A percentile compares a stretch with the other conserved stretches of the same genome.
Conservation (phyloP, 2,797 vertebrate species). For the Coccyzus lansbergi region DNA sequence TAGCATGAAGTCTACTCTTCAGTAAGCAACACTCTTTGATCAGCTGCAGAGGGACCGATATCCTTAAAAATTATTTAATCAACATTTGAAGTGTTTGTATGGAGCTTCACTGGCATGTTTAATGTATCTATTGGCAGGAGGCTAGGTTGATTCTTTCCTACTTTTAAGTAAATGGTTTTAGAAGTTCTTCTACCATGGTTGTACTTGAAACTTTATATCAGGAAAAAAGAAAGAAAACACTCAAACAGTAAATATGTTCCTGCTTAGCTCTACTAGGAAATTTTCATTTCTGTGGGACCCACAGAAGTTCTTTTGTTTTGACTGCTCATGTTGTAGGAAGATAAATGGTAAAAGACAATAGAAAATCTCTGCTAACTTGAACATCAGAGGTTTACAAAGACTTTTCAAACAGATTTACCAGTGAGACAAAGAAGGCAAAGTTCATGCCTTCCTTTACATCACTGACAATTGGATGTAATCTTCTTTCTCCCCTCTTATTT, state of each 20-base stretch:
- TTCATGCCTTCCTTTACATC: neutral
- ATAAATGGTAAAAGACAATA: neutral
- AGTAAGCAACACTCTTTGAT: neutral
- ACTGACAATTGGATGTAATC: neutral
- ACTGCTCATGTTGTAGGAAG: neutral
- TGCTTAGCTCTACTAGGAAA: neutral
- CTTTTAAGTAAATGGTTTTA: neutral
- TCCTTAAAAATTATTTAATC: neutral
- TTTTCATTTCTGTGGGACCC: neutral
- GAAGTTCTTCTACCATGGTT: neutral
- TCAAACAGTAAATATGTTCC: neutral
- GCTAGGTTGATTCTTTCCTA: neutral
- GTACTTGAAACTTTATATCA: neutral
- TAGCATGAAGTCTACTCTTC: neutral
- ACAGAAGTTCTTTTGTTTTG: neutral
- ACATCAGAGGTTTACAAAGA: neutral
- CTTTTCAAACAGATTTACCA: neutral
- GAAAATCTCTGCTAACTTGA: neutral
- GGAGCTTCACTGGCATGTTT: neutral
- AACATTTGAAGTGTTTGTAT: neutral
- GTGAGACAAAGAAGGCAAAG: neutral
- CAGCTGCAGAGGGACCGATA: neutral
- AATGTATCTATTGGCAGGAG: neutral
- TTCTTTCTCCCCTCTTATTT: neutral
- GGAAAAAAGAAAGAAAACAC: neutral